These are phyloP conservation scores for Cassiopea andromeda DNA, from an alignment of 30 jellyfish, hydroid and myxozoan species.

Conservation along the genomic window DNA sequence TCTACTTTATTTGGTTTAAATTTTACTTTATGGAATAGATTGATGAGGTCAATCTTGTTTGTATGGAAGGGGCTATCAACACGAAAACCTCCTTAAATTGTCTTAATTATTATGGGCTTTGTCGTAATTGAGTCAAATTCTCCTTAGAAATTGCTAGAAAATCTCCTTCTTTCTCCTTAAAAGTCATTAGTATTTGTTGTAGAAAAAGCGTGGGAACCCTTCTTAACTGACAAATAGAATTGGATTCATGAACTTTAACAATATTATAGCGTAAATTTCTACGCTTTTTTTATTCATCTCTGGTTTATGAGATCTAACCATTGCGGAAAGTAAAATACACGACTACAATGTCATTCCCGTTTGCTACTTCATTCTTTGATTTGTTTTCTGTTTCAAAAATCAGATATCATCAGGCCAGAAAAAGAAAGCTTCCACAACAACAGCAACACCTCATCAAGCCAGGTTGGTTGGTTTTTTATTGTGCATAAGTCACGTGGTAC, in stretches of 20 bases:
- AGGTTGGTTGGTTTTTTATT: neutral
- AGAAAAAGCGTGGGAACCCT: neutral
- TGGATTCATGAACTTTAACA: neutral
- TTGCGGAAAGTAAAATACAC: neutral
- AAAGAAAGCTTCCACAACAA: neutral
- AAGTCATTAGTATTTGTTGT: too few relatives aligned
- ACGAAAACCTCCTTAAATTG: too few relatives aligned
- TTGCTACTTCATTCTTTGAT: neutral
- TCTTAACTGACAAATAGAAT: neutral
- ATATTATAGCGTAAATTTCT: neutral
- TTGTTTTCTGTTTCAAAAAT: neutral
- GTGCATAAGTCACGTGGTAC: neutral
- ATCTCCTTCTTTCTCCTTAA: too few relatives aligned
- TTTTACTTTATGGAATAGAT: too few relatives aligned
- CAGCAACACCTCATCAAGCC: neutral
- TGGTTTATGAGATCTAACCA: neutral
- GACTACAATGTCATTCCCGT: neutral
- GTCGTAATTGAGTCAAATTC: neutral
- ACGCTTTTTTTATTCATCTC: neutral
- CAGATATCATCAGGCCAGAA: slow-evolving; percentile 10
- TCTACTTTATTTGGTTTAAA: too few relatives aligned
- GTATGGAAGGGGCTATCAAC: too few relatives aligned
- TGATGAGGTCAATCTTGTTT: too few relatives aligned
- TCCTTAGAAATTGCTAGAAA: too few relatives aligned
- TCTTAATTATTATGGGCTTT: too few relatives aligned